Evolutionary conservation across 2,888 invertebrate genomes (phyloP), one percentile per base, ranked within the genome.

Genomic region (Atethmia centrago): DNA sequence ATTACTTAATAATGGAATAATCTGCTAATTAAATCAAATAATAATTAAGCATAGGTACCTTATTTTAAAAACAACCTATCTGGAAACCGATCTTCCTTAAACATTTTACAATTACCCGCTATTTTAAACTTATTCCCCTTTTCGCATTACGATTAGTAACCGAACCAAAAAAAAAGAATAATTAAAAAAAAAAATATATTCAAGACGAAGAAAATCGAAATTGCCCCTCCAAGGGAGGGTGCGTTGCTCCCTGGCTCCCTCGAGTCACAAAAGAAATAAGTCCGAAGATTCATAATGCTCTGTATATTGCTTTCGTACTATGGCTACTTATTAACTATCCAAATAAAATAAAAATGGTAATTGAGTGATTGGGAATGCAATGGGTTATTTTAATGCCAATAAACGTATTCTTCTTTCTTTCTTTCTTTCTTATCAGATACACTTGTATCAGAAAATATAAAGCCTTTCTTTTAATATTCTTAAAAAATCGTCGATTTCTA

Each of bases 211-310:
- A 85, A 87, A 89, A 89, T 86, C 85, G 79, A 85, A 86, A 88
- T 80, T 75, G 67, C 81, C 73, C 84, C 86, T 87, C 82, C 77
- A 66, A 74, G 73, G 79, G 85, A 80, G 82, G 80, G 87, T 86
- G 87, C 87, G 86, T 87, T 80, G 80, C 85, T 87, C 82, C 87
- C 90, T 84, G 77, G 80, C 78, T 85, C 85, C 88, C 84, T 83
- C 79, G 71, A 74, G 28, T n/a, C 66, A 67, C 47, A 53, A 36
- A n/a, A 40, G 12, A 67, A 47, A 21, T 53, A 10, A 28, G 9
- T 36, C 69, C 80, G 76, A 75, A 75, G 58, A 3, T 47, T 12
- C 47, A 53, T 7, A 12, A 14, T n/a, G 0, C 8, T 19, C 28
- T 25, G 0, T 16, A 42, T 16, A n/a, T 14, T 36, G 19, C 25